Evolutionary conservation across 1,140 invertebrate genomes (phyloP), one percentile per base, ranked within the genome.

Genomic region (Ridgeia piscesae): DNA sequence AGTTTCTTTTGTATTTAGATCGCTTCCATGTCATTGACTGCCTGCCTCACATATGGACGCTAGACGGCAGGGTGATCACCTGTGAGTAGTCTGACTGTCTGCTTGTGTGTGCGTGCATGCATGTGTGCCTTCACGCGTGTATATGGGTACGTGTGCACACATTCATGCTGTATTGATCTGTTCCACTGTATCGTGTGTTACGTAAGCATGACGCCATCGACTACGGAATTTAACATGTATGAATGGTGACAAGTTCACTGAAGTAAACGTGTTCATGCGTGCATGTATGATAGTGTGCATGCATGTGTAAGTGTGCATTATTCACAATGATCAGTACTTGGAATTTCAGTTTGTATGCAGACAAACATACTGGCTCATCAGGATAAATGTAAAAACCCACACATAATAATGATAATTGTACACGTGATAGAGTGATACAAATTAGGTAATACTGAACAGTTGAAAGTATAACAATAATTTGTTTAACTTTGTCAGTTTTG

Each of bases 1-100:
- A 31, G 17, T 34, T 14, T 90, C n/a, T 90, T 14, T 90, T 27
- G 33, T 90, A 21, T 94, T 91, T 94, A 96, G 95, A 96, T 95
- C 95, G 95, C 34, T 94, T 95, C 42, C 95, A 96, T 94, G 94
- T 96, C 42, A 94, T 96, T 88, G 95, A 96, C 93, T 95, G 95
- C 93, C 93, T 96, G 48, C 95, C 95, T 11, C 94, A 95, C 93
- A 94, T 96, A 8, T 96, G 95, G 95, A 95, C 95, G 94, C 91
- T 96, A 92, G 95, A 96, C 94, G 95, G 95, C 11, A 93, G 95
- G 92, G 93, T 96, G 33, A 94, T 96, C 14, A 95, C 95, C 92
- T 95, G 95, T 95, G 94, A 93, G 94, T 94, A 90, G 17, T 34
- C 58, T 77, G 58, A 8, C 11, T 77, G 58, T 77, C 58, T 77